Evolutionary conservation across 2,797 vertebrate species (phyloP).

Genomic region (Danio tinwini): DNA sequence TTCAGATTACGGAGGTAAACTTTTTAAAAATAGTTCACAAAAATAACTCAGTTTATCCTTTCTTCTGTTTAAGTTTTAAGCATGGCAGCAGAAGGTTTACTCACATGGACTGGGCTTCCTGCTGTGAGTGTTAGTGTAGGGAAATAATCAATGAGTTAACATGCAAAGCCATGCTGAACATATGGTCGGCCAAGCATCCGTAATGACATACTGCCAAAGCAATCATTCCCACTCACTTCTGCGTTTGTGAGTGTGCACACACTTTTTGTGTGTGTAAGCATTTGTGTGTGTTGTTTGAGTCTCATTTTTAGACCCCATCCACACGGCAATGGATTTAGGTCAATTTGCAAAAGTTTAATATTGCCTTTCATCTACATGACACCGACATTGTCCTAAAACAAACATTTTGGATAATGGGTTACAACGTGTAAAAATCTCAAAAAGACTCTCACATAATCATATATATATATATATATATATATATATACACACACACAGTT

Average conservation of each 20-base stretch:
- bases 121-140: conserved; percentile 23
- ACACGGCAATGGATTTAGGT: no score
- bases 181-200: conserved; percentile 36
- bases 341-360: no score
- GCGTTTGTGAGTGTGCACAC: neutral
- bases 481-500: no score
- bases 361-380: no score
- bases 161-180: conserved; percentile 39
- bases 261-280: neutral
- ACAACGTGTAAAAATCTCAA: no score
- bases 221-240: conserved; percentile 24
- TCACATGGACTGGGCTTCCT: conserved; percentile 36
- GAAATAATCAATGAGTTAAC: conserved; percentile 49
- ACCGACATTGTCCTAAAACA: no score
- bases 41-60: conserved; percentile 31
- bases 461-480: no score
- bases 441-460: no score
- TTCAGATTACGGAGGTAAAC: neutral
- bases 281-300: no score
- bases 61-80: conserved; percentile 8
- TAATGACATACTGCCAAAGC: conserved; percentile 43
- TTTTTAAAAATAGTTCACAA: neutral
- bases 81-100: conserved; percentile 39
- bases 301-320: no score
- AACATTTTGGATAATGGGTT: no score